Percentiles rank a stretch among this genome's conserved stretches.
phyloP scores from a whole-genome alignment of 2,113 vertebrate species.

The Lipophrys pholis region DNA sequence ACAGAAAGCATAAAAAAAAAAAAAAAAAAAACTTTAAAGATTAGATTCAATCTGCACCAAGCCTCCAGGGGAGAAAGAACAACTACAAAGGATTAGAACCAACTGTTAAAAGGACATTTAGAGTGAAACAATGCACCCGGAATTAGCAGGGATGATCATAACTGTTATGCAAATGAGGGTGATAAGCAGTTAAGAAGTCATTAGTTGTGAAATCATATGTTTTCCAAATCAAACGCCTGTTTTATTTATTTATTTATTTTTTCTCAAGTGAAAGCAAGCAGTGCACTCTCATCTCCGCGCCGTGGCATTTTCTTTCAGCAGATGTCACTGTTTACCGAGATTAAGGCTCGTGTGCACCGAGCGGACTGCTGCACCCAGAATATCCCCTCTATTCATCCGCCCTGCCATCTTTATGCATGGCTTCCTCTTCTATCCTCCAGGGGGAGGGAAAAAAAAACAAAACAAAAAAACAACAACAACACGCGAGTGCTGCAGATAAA shows the following conservation, averaged over 20 bases:
- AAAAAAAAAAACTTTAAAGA: too few relatives aligned
- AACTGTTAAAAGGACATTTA: not conserved
- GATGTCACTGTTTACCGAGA: constrained; percentile 75
- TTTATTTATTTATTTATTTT: too few relatives aligned
- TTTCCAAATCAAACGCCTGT: not conserved
- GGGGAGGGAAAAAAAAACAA: not conserved
- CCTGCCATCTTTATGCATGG: constrained; percentile 24
- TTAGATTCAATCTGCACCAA: too few relatives aligned
- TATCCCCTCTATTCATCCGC: constrained; percentile 3
- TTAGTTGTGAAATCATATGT: not conserved
- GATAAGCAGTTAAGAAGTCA: not conserved
- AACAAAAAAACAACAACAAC: constrained; percentile 2
- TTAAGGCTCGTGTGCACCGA: constrained; percentile 19
- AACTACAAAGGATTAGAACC: not conserved
- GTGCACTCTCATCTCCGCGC: not conserved
- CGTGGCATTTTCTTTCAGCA: constrained; percentile 60
- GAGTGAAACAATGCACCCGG: not conserved
- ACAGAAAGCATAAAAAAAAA: too few relatives aligned
- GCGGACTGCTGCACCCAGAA: constrained; percentile 12
- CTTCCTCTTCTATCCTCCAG: constrained; percentile 36
- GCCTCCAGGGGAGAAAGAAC: not conserved
- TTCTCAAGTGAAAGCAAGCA: not conserved
- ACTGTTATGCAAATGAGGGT: not conserved
- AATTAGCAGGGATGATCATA: not conserved
- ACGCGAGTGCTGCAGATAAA: constrained; percentile 42